These are phyloP conservation scores for Danio albolineatus DNA, from an alignment of 2,797 vertebrate species.

Conservation along the genomic window DNA sequence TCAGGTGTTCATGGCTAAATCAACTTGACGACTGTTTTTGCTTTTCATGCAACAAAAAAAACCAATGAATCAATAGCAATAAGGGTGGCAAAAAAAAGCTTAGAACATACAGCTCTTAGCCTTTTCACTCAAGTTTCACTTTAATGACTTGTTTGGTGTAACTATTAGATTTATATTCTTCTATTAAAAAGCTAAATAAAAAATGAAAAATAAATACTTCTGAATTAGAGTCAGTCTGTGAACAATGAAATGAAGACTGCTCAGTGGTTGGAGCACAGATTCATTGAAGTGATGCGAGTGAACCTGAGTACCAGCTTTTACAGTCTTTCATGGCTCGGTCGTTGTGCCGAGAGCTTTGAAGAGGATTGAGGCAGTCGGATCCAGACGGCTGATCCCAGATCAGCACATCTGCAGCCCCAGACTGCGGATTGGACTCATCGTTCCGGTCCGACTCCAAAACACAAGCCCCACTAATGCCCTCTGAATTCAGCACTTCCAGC, in stretches of 20 bases:
- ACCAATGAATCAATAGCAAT: conserved; percentile 11
- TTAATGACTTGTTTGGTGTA: too few species aligned
- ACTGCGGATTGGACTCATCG: conserved; percentile 21
- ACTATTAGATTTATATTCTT: background rate
- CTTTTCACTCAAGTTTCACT: background rate
- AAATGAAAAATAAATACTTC: background rate
- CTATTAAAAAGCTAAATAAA: background rate
- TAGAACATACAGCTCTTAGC: background rate
- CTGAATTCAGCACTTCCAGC: conserved; percentile 39
- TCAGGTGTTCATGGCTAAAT: conserved; percentile 40
- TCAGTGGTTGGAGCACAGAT: conserved; percentile 12
- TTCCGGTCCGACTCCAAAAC: conserved; percentile 50
- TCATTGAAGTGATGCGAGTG: conserved; percentile 21
- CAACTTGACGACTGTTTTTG: conserved; percentile 18
- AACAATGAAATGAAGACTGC: conserved; percentile 15
- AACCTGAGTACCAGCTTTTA: conserved; percentile 31
- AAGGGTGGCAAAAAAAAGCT: background rate
- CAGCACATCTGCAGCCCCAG: conserved; percentile 46
- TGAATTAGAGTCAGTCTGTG: background rate
- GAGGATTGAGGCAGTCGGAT: conserved; percentile 50
- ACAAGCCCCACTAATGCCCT: conserved; percentile 39
- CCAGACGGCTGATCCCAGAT: conserved; percentile 47
- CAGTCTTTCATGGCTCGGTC: conserved; percentile 20
- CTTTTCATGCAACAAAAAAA: conserved; percentile 25
- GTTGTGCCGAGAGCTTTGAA: conserved; percentile 42